These are phyloP conservation scores for Conomelus anceps DNA, from an alignment of 2,888 invertebrate genomes.

Conservation along the genomic window DNA sequence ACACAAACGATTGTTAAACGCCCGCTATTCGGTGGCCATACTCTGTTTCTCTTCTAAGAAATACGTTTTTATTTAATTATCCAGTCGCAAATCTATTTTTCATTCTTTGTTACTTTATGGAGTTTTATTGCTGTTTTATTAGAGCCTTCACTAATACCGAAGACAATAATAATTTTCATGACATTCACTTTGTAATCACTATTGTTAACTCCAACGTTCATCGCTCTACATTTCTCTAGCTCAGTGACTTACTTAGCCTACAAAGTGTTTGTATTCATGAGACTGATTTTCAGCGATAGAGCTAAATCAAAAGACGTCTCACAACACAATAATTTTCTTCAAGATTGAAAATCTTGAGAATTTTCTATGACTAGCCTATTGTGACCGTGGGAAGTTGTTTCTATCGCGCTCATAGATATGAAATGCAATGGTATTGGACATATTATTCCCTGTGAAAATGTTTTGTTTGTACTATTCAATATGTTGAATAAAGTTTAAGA, in stretches of 20 bases:
- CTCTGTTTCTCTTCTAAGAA: not conserved
- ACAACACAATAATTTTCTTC: not conserved
- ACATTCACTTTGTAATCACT: not conserved
- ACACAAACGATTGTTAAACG: not conserved
- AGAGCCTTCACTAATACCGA: not conserved
- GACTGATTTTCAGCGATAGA: not conserved
- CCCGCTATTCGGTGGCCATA: not conserved
- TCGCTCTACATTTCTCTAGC: not conserved
- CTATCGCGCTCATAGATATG: too few species aligned
- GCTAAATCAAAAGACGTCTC: not conserved
- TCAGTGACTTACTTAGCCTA: not conserved
- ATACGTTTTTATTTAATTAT: not conserved
- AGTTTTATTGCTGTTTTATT: not conserved
- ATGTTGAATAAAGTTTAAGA: too few species aligned
- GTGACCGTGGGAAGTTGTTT: too few species aligned
- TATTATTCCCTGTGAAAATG: too few species aligned
- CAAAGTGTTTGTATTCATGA: not conserved
- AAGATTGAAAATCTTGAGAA: not conserved
- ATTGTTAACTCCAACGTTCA: not conserved
- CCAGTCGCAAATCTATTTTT: not conserved
- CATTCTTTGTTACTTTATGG: not conserved
- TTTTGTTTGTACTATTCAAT: too few species aligned
- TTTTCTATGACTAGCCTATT: too few species aligned
- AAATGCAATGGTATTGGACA: too few species aligned
- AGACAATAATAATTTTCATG: not conserved